Percentiles rank a stretch among this genome's conserved stretches.
phyloP scores from a whole-genome alignment of 1,140 invertebrate species.

The Drosophila ercepeae region DNA sequence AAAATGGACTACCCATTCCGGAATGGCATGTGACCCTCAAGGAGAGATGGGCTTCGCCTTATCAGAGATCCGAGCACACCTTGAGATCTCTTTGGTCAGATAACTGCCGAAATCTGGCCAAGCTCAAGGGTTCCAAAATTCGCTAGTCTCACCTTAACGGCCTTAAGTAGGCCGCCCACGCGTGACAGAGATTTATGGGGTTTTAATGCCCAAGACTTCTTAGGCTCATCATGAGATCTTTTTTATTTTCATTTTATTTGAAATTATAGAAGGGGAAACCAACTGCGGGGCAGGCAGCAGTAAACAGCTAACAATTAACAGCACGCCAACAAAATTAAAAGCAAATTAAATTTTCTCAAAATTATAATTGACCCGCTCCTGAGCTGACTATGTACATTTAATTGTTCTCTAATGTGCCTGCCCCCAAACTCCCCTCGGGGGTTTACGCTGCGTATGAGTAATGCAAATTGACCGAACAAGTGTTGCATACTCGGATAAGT shows the following conservation, averaged over 20 bases:
- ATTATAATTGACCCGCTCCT: slow-evolving; percentile 52
- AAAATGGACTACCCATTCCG: slow-evolving; percentile 38
- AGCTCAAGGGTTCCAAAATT: slow-evolving; percentile 25
- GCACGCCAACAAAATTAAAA: slow-evolving; percentile 60
- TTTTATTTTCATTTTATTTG: slow-evolving; percentile 1
- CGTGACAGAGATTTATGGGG: slow-evolving; percentile 33
- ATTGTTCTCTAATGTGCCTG: slow-evolving; percentile 55
- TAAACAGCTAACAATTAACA: slow-evolving; percentile 51
- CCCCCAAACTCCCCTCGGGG: slow-evolving; percentile 4
- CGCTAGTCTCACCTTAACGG: slow-evolving; percentile 25
- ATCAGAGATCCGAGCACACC: slow-evolving; percentile 18
- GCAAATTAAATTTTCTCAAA: slow-evolving; percentile 56
- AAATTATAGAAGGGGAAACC: slow-evolving; percentile 19
- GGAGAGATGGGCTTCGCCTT: slow-evolving; percentile 23
- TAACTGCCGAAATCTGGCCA: slow-evolving; percentile 41
- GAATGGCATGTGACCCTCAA: slow-evolving; percentile 17
- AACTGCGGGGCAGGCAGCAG: not conserved
- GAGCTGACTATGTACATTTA: slow-evolving; percentile 59
- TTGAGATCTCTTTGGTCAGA: slow-evolving; percentile 23
- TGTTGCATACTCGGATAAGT: slow-evolving; percentile 45
- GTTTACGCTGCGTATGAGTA: slow-evolving; percentile 55
- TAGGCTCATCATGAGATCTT: not conserved
- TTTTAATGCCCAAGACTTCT: slow-evolving; percentile 13
- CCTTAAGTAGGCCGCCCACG: slow-evolving; percentile 45
- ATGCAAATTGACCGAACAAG: slow-evolving; percentile 39